Conservation (phyloP, 1,140 invertebrate species). For the Drosophila novamexicana region DNA sequence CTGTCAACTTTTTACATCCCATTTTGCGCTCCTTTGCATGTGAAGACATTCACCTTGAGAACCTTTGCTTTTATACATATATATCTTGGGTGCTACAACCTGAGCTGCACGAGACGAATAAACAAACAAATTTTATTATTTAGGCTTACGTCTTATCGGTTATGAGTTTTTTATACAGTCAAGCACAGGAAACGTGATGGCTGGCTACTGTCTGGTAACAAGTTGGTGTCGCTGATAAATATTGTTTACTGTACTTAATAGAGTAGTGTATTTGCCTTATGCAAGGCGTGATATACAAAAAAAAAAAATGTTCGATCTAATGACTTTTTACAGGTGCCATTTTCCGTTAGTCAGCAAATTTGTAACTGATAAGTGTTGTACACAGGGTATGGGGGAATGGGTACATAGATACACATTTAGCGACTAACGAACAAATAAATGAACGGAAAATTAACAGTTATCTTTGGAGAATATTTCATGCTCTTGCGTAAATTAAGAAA, state of each 20-base stretch:
- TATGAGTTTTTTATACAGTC: neutral
- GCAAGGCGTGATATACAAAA: neutral
- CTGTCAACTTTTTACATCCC: neutral
- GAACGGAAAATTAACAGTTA: too few relatives aligned
- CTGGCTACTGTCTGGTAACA: neutral
- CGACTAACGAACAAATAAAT: too few relatives aligned
- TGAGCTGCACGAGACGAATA: neutral
- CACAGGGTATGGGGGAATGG: too few relatives aligned
- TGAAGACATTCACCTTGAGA: neutral
- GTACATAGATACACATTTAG: too few relatives aligned
- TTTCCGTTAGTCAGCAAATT: too few relatives aligned
- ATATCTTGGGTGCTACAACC: neutral
- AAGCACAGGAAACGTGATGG: neutral
- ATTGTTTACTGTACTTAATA: neutral
- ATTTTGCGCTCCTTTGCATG: neutral
- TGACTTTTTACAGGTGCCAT: neutral
- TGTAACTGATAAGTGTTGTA: too few relatives aligned
- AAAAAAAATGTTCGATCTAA: neutral
- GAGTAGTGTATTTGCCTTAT: neutral
- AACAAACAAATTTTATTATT: neutral
- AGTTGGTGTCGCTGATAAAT: neutral
- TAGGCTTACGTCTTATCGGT: conserved; percentile 6
- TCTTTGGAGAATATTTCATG: too few relatives aligned
- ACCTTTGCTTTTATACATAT: neutral
- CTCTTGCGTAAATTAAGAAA: too few relatives aligned